A percentile compares a stretch with the other conserved stretches of the same genome.
Evolutionary conservation across 1,140 invertebrate genomes (phyloP).

Genomic region (Wiebesia pumilae): DNA sequence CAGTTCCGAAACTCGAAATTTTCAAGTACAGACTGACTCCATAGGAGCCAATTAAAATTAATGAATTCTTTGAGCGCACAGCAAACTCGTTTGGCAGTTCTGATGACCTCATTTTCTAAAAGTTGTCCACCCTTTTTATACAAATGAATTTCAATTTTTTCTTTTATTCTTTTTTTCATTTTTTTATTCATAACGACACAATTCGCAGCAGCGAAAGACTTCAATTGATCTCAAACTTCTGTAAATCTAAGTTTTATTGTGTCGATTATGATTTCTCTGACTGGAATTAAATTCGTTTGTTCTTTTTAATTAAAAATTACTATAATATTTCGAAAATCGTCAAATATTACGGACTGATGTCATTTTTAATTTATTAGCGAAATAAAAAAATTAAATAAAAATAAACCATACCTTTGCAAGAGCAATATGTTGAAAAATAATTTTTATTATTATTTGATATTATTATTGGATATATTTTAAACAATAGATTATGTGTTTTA

Average conservation of each 20-base stretch:
- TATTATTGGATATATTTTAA: too few relatives aligned
- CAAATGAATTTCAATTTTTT: slow-evolving; percentile 4
- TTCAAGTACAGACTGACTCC: slow-evolving; percentile 24
- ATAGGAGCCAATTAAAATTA: slow-evolving; percentile 49
- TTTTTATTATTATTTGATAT: too few relatives aligned
- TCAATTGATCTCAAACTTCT: slow-evolving; percentile 9
- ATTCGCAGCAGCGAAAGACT: background rate
- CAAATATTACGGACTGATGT: background rate
- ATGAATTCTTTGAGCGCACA: slow-evolving; percentile 28
- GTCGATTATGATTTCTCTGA: slow-evolving; percentile 7
- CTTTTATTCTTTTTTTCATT: background rate
- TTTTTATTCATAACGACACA: background rate
- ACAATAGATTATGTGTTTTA: too few relatives aligned
- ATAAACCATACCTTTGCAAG: too few relatives aligned
- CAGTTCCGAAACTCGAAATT: slow-evolving; percentile 17
- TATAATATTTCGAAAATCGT: background rate
- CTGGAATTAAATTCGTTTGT: slow-evolving; percentile 10
- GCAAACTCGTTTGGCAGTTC: slow-evolving; percentile 38
- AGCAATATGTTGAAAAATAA: too few relatives aligned
- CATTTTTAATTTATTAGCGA: too few relatives aligned
- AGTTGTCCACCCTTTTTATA: background rate
- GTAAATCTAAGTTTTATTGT: background rate
- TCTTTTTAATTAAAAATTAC: slow-evolving; percentile 10
- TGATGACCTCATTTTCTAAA: slow-evolving; percentile 43
- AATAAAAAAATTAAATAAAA: too few relatives aligned